Evolutionary conservation across 2,888 invertebrate genomes (phyloP).

Genomic region (Andricus quercusramuli): DNA sequence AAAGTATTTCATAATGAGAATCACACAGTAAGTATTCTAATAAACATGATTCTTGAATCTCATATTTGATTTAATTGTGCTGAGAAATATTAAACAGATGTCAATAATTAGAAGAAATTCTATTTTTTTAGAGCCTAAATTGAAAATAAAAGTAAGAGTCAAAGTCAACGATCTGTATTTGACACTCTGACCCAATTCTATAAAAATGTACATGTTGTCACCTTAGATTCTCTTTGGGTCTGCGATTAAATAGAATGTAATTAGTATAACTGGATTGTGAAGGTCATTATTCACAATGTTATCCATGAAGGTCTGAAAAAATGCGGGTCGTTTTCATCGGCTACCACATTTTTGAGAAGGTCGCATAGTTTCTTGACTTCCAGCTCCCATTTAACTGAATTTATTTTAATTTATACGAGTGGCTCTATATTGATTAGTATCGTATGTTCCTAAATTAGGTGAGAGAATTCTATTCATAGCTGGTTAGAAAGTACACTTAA

Average conservation of each 20-base stretch:
- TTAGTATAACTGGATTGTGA: slow-evolving; percentile 41
- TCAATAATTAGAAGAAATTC: background rate
- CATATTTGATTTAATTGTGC: background rate
- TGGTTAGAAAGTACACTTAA: background rate
- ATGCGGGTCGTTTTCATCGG: slow-evolving; percentile 66
- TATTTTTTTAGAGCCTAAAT: background rate
- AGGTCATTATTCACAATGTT: slow-evolving; percentile 61
- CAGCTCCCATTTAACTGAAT: background rate
- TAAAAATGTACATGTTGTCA: background rate
- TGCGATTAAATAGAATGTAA: background rate
- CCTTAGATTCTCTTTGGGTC: background rate
- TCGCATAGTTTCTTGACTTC: slow-evolving; percentile 60
- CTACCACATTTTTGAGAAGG: slow-evolving; percentile 64
- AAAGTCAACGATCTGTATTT: background rate
- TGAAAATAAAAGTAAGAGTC: background rate
- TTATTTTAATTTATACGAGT: background rate
- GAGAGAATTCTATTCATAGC: background rate
- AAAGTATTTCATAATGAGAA: no score
- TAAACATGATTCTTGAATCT: no score
- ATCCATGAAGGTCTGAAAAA: slow-evolving; percentile 55
- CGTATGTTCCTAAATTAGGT: background rate
- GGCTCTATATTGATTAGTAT: background rate
- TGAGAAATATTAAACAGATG: background rate
- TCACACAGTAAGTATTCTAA: no score
- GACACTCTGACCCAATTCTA: background rate